phyloP scores from a whole-genome alignment of 2,797 vertebrate genomes.

The Phaenicophaeus curvirostris region DNA sequence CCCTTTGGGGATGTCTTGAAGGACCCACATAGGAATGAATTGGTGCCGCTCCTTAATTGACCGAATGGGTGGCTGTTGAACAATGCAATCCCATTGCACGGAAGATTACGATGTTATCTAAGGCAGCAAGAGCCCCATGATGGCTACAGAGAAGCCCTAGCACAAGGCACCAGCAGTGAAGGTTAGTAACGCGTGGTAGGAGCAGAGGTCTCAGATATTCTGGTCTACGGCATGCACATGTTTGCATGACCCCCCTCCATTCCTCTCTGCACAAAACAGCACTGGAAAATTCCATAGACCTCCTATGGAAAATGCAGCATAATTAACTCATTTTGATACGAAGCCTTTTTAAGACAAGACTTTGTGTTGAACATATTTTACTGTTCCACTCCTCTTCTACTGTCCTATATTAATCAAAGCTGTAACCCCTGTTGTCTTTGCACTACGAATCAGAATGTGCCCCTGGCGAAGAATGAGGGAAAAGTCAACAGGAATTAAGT shows the following conservation, averaged over 20 bases:
- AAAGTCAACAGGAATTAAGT: slow-evolving; percentile 99
- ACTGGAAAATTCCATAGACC: slow-evolving; percentile 42
- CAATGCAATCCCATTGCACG: neutral
- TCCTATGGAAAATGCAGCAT: slow-evolving; percentile 14
- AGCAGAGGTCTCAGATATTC: neutral
- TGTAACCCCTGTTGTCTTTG: slow-evolving; percentile 95
- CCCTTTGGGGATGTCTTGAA: neutral
- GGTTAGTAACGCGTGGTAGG: neutral
- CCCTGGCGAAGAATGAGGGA: slow-evolving; percentile 94
- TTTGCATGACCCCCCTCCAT: fast-evolving
- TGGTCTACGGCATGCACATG: neutral
- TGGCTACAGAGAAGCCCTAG: neutral
- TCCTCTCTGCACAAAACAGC: neutral
- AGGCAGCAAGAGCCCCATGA: neutral
- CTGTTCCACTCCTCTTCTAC: slow-evolving; percentile 78
- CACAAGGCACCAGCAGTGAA: neutral
- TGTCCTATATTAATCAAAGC: slow-evolving; percentile 92
- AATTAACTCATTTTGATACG: slow-evolving; percentile 73
- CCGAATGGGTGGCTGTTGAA: neutral
- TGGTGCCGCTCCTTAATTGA: slow-evolving; percentile 19
- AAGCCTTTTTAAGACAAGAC: slow-evolving; percentile 64
- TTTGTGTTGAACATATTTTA: slow-evolving; percentile 81
- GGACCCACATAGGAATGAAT: neutral
- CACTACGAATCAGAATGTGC: slow-evolving; percentile 93
- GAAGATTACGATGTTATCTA: neutral